phyloP scores from a whole-genome alignment of 2,797 vertebrate genomes.

The Sebastes vulpes region DNA sequence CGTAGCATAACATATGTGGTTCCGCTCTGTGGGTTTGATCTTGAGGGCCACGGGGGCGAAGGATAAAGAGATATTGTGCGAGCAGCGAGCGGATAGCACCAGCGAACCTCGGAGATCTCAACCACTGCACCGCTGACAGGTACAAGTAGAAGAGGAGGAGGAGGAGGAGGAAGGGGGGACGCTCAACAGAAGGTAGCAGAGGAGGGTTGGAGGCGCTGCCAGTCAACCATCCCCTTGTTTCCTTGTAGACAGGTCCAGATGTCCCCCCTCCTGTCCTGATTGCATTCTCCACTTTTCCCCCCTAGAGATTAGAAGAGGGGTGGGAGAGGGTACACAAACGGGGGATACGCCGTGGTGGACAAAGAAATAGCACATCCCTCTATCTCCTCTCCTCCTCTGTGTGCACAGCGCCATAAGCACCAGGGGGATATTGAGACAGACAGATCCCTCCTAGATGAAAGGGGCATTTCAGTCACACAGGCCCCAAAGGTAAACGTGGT shows the following conservation, averaged over 20 bases:
- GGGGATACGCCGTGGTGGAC: slow-evolving; percentile 44
- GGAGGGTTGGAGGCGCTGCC: slow-evolving; percentile 29
- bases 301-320: slow-evolving; percentile 55
- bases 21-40: slow-evolving; percentile 13
- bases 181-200: slow-evolving; percentile 5
- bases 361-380: slow-evolving; percentile 48
- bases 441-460: slow-evolving; percentile 78
- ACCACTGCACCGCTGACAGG: slow-evolving; percentile 53
- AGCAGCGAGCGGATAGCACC: slow-evolving; percentile 15
- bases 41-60: slow-evolving; percentile 7
- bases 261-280: slow-evolving; percentile 41
- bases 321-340: slow-evolving; percentile 44
- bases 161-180: background rate
- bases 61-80: slow-evolving; percentile 54
- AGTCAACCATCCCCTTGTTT: slow-evolving; percentile 64
- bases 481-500: slow-evolving; percentile 77
- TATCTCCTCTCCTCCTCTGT: slow-evolving; percentile 36
- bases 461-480: slow-evolving; percentile 70
- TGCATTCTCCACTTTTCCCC: slow-evolving; percentile 60
- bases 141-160: slow-evolving; percentile 30
- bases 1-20: slow-evolving; percentile 13
- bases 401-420: slow-evolving; percentile 59
- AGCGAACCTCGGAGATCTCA: slow-evolving; percentile 45
- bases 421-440: slow-evolving; percentile 75
- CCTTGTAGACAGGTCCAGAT: slow-evolving; percentile 45